Conservation (phyloP, 1,140 invertebrate genomes). For the Drusus annulatus region DNA sequence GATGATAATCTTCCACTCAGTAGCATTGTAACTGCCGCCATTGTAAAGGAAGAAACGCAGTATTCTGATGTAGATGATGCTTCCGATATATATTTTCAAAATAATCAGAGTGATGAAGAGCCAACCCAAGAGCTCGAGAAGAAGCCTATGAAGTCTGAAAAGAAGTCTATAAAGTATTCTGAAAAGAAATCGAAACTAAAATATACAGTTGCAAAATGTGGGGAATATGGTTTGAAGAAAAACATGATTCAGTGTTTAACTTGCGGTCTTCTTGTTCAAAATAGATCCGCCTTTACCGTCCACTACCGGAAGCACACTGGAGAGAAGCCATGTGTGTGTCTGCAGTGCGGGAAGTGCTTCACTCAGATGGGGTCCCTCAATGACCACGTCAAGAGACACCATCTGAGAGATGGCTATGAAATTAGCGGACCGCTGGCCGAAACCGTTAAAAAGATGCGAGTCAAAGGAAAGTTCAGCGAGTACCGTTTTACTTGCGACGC, state of each 20-base stretch:
- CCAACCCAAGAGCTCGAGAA: not conserved
- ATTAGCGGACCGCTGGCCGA: constrained; percentile 11
- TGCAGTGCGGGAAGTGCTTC: constrained; percentile 52
- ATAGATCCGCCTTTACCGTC: constrained; percentile 38
- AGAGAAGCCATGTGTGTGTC: constrained; percentile 55
- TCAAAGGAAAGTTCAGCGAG: constrained; percentile 23
- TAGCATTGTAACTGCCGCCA: constrained; percentile 8
- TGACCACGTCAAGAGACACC: constrained; percentile 34
- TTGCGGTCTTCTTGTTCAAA: constrained; percentile 28
- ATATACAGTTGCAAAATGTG: constrained; percentile 12
- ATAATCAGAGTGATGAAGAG: constrained; percentile 23
- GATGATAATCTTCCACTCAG: constrained; percentile 18
- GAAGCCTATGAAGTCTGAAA: too few relatives aligned
- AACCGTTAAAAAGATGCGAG: constrained; percentile 32
- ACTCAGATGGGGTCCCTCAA: constrained; percentile 38
- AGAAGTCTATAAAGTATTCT: too few relatives aligned
- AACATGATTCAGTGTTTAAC: constrained; percentile 35
- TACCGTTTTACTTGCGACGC: constrained; percentile 47
- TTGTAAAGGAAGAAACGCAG: constrained; percentile 6
- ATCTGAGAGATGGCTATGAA: not conserved
- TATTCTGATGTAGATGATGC: constrained; percentile 13
- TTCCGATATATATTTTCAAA: constrained; percentile 13
- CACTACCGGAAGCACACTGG: constrained; percentile 52
- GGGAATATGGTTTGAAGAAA: constrained; percentile 32
- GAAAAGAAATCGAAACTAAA: constrained; percentile 5